phyloP scores from a whole-genome alignment of 2,113 vertebrate genomes.

The Rhodinocichla rosea region DNA sequence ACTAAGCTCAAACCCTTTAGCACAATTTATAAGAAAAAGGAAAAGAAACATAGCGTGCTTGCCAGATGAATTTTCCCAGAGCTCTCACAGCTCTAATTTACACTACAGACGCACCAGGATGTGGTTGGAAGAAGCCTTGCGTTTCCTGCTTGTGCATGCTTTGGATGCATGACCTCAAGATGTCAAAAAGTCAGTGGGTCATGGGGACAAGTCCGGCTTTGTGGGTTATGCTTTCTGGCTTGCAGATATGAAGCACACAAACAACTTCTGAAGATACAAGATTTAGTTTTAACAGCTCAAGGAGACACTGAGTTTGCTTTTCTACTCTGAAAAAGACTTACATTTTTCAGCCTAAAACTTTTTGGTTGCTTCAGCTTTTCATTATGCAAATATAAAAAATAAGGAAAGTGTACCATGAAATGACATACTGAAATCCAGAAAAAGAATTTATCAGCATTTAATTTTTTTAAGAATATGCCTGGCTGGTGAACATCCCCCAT shows the following conservation, averaged over 20 bases:
- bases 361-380: not conserved
- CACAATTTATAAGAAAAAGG: slow-evolving; percentile 28
- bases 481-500: accelerated
- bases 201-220: slow-evolving; percentile 24
- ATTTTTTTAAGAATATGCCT: not conserved
- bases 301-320: not conserved
- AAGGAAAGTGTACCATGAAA: not conserved
- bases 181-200: slow-evolving; percentile 57
- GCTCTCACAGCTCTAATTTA: slow-evolving; percentile 51
- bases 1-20: not conserved
- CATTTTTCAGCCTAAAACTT: not conserved
- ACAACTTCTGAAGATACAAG: slow-evolving; percentile 28
- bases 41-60: slow-evolving; percentile 27
- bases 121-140: slow-evolving; percentile 44
- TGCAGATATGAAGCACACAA: slow-evolving; percentile 38
- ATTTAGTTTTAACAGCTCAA: not conserved
- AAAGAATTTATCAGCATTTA: not conserved
- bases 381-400: not conserved
- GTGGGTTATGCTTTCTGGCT: slow-evolving; percentile 34
- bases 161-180: slow-evolving; percentile 55
- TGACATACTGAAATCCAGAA: not conserved
- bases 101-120: slow-evolving; percentile 53
- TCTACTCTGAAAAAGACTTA: not conserved
- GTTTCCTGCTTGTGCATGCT: slow-evolving; percentile 61
- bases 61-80: slow-evolving; percentile 59